Evolutionary conservation across 2,888 invertebrate species (phyloP).

Genomic region (Megastigmus dorsalis): DNA sequence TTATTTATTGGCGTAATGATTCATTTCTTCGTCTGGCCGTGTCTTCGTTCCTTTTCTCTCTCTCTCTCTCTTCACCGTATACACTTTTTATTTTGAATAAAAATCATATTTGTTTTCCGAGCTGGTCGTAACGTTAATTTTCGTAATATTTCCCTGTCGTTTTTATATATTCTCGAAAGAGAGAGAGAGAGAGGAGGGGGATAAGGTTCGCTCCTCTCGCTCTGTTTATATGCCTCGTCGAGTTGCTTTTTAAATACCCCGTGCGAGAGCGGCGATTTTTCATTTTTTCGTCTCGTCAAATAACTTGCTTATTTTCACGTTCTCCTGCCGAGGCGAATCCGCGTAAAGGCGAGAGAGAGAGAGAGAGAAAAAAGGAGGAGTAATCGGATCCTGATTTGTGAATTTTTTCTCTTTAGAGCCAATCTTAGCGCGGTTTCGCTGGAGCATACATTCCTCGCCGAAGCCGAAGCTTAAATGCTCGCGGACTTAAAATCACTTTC

Average conservation of each 20-base stretch:
- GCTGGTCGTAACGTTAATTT: conserved; percentile 53
- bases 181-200: no score
- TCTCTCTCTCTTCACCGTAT: conserved; percentile 28
- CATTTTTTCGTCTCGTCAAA: conserved; percentile 48
- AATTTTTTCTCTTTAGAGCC: conserved; percentile 49
- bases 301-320: conserved; percentile 52
- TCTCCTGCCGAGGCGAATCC: conserved; percentile 4
- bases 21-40: conserved; percentile 46
- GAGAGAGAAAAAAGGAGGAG: neutral
- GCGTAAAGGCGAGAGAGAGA: neutral
- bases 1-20: conserved; percentile 55
- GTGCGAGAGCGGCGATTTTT: conserved; percentile 36
- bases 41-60: conserved; percentile 23
- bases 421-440: neutral
- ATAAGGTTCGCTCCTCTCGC: conserved; percentile 11
- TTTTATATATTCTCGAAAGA: conserved; percentile 43
- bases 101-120: conserved; percentile 56
- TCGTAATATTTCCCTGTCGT: conserved; percentile 55
- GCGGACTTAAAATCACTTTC: conserved; percentile 45
- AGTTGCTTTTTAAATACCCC: conserved; percentile 48
- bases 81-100: conserved; percentile 53
- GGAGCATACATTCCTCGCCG: neutral
- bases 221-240: conserved; percentile 39
- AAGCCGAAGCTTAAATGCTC: conserved; percentile 29
- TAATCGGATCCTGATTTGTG: conserved; percentile 28